phyloP scores from a whole-genome alignment of 2,888 invertebrate genomes.

The Cotesia congregata region DNA sequence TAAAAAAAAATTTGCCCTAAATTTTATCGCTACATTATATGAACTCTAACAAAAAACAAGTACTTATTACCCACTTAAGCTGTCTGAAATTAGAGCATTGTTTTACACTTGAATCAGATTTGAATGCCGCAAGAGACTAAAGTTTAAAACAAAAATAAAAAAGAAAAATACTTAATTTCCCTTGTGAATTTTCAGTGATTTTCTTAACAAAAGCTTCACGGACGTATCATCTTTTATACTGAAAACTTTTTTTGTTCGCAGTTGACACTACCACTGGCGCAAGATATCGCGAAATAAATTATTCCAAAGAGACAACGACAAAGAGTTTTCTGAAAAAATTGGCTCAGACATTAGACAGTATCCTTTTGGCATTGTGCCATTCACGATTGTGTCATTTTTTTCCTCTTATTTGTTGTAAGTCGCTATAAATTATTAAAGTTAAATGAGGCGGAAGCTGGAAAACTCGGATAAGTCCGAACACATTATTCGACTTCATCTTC shows the following conservation, averaged over 20 bases:
- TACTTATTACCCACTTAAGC: no score
- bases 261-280: slow-evolving; percentile 59
- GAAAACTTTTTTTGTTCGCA: slow-evolving; percentile 44
- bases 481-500: background rate
- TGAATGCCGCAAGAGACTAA: slow-evolving; percentile 58
- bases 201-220: slow-evolving; percentile 10
- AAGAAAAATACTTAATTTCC: background rate
- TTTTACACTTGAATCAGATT: slow-evolving; percentile 43
- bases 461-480: background rate
- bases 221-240: slow-evolving; percentile 1
- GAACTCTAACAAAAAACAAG: no score
- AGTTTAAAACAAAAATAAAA: slow-evolving; percentile 31
- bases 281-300: slow-evolving; percentile 58
- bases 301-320: slow-evolving; percentile 50
- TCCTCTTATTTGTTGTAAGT: background rate
- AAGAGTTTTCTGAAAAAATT: slow-evolving; percentile 45
- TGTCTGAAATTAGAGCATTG: background rate
- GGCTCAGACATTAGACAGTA: slow-evolving; percentile 53
- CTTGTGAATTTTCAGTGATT: slow-evolving; percentile 8
- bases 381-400: slow-evolving; percentile 45
- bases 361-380: slow-evolving; percentile 62
- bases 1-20: background rate
- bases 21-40: background rate
- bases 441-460: background rate
- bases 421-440: background rate